Percentiles rank a stretch among this genome's conserved stretches.
Evolutionary conservation across 2,113 vertebrate species (phyloP).

Genomic region (Diadophis punctatus): DNA sequence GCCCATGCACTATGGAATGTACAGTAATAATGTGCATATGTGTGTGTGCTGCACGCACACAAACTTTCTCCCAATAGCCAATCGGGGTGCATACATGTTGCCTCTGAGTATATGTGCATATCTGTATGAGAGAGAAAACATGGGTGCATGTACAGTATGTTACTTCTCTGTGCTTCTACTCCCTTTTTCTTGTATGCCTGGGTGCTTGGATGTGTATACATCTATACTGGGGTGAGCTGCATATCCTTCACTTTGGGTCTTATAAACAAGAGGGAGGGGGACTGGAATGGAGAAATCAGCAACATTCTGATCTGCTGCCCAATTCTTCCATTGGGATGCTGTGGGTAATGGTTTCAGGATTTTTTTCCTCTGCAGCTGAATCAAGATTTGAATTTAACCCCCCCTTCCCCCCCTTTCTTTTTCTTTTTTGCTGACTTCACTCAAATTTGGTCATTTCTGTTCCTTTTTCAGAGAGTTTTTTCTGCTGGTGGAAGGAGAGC

Average conservation of each 20-base stretch:
- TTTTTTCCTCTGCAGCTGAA: no score
- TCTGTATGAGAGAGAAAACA: neutral
- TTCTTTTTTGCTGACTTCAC: neutral
- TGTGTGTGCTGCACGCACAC: neutral
- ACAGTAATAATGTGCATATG: neutral
- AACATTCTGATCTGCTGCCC: no score
- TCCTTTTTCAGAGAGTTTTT: neutral
- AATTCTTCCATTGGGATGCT: no score
- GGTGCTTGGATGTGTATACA: neutral
- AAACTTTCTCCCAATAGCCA: neutral
- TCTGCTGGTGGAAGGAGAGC: neutral
- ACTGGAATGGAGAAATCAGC: no score
- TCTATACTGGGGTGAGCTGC: neutral
- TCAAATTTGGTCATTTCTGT: neutral
- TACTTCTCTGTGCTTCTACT: neutral
- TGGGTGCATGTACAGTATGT: neutral
- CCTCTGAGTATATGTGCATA: neutral
- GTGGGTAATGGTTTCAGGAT: no score
- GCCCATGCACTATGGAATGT: neutral
- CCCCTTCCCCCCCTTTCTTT: no score
- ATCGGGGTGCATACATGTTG: neutral
- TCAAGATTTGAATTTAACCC: no score
- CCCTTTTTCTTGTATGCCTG: neutral
- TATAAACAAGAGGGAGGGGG: neutral
- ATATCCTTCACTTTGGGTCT: neutral